phyloP scores from a whole-genome alignment of 2,888 invertebrate species.

The Penaeus monodon region DNA sequence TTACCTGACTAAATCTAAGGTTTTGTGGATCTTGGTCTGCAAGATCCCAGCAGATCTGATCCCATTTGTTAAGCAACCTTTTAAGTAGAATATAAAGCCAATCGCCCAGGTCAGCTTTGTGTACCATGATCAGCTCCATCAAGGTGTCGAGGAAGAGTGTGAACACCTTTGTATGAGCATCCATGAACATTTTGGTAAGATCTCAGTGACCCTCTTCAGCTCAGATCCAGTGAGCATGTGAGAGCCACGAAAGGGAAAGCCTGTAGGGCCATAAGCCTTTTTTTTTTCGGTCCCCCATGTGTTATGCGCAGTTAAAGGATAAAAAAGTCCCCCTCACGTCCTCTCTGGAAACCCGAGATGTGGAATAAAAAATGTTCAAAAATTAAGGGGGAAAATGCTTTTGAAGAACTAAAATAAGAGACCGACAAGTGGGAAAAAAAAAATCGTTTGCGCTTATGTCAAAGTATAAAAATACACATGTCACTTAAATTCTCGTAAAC shows the following conservation, averaged over 20 bases:
- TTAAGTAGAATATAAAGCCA: slow-evolving; percentile 94
- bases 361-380: background rate
- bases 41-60: slow-evolving; percentile 90
- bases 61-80: slow-evolving; percentile 89
- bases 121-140: slow-evolving; percentile 87
- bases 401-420: too few species aligned
- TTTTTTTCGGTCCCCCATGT: slow-evolving; percentile 97
- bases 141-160: slow-evolving; percentile 93
- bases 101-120: slow-evolving; percentile 88
- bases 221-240: slow-evolving; percentile 79
- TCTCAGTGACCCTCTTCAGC: slow-evolving; percentile 88
- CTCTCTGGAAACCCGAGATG: slow-evolving; percentile 70
- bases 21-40: slow-evolving; percentile 89
- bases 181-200: slow-evolving; percentile 96
- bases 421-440: too few species aligned
- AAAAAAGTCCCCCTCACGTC: slow-evolving; percentile 87
- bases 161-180: slow-evolving; percentile 94
- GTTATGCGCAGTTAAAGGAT: slow-evolving; percentile 88
- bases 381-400: background rate
- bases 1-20: slow-evolving; percentile 82
- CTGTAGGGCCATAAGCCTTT: slow-evolving; percentile 80
- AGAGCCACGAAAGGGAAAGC: slow-evolving; percentile 71
- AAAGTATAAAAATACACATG: too few species aligned
- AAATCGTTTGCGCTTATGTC: too few species aligned
- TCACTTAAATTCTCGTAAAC: too few species aligned